Evolutionary conservation across 2,797 vertebrate species (phyloP).

Genomic region (Eulemur mongoz): DNA sequence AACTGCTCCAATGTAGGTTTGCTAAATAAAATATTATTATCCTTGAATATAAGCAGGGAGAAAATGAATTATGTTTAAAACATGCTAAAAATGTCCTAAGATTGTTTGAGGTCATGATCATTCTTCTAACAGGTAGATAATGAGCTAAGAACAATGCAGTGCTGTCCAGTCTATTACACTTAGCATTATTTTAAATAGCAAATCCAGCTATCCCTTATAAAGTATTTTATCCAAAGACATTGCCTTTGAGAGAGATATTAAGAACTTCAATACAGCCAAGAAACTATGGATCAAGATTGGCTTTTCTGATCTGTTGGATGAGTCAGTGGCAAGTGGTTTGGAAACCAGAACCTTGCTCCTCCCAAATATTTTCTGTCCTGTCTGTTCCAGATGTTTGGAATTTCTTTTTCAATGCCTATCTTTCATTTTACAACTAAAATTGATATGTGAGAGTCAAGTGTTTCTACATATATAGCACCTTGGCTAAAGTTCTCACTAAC

Average conservation of each 20-base stretch:
- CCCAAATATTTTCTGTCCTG: not conserved
- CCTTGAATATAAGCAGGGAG: conserved; percentile 17
- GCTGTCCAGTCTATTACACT: conserved; percentile 60
- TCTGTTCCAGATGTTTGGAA: not conserved
- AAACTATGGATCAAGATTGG: not conserved
- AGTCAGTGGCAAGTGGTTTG: not conserved
- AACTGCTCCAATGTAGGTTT: conserved; percentile 59
- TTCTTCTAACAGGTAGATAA: conserved; percentile 19
- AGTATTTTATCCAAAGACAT: not conserved
- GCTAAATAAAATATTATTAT: conserved; percentile 62
- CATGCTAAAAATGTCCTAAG: conserved; percentile 33
- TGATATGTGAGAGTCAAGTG: not conserved
- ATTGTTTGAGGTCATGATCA: conserved; percentile 40
- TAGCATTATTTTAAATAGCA: conserved; percentile 36
- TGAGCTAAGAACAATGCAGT: conserved; percentile 30
- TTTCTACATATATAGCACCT: not conserved
- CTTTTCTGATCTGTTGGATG: not conserved
- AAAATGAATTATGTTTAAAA: conserved; percentile 33
- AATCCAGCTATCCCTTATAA: conserved; percentile 58
- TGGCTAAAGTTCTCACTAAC: not conserved
- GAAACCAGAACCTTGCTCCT: not conserved
- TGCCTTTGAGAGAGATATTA: not conserved
- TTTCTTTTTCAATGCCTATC: not conserved
- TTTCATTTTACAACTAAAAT: not conserved
- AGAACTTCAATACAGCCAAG: not conserved